Base-by-base conservation (phyloP, 2,113 vertebrate species). In the Hippolais icterina region DNA sequence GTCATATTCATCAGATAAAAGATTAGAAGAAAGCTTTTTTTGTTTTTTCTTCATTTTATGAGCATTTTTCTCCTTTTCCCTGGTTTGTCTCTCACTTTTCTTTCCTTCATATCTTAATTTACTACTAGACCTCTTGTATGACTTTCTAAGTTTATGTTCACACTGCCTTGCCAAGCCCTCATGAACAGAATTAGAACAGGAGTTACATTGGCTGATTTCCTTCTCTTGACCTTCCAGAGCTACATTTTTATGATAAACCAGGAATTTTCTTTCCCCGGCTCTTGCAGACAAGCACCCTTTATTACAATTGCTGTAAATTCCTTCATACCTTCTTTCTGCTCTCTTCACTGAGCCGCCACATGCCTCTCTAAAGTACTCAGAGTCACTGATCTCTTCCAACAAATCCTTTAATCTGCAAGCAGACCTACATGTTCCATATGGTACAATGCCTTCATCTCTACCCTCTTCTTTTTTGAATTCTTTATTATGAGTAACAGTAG, bases 361-460 rank as follows among this genome's bases (percentile, higher is more conserved):
- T 24, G 59, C 81, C 88, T 98, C 97, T 76, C 89, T 97, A 31
- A 98, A 96, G 66, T 94, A 97, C 77, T 98, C 96, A 2, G 98
- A 98, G 93, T 97, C 97, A 85, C 96, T 97, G 44, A 98, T 97
- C 63, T 98, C 97, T 90, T 98, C 97, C 83, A 98, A 87, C 33
- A 97, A 95, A 90, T 98, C 94, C 71, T 95, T 97, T 68, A 98
- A 88, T 76, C 96, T 93, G 79, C 77, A 83, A 70, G 87, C 65
- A 54, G 90, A 82, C 28, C 66, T 84, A 53, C 27, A 65, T 29
- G 85, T 56, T n/a, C 61, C 77, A 47, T 57, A 57, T 4, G 84
- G 81, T 39, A 94, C 25, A 7, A 93, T 87, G 87, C 89, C 65
- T 68, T 87, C 68, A 79, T 64, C 39, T 10, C 77, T 82, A 74